phyloP scores from a whole-genome alignment of 2,888 invertebrate genomes.

The Embidobia sp. region DNA sequence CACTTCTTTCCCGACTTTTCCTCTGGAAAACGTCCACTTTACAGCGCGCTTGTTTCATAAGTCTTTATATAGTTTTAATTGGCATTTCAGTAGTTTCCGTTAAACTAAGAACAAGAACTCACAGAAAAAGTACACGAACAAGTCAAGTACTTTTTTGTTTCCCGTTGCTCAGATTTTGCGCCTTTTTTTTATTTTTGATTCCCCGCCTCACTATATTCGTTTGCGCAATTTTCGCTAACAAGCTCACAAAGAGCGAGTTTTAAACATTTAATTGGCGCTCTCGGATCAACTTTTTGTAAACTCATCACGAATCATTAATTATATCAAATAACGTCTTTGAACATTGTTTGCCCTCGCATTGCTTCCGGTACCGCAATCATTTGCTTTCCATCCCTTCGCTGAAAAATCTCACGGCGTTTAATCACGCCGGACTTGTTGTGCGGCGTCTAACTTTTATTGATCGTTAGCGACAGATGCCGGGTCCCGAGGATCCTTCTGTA shows the following conservation, averaged over 20 bases:
- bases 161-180: slow-evolving; percentile 23
- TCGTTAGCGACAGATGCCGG: too few relatives aligned
- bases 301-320: slow-evolving; percentile 41
- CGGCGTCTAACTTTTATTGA: too few relatives aligned
- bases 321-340: slow-evolving; percentile 13
- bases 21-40: slow-evolving; percentile 39
- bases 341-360: slow-evolving; percentile 17
- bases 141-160: slow-evolving; percentile 57
- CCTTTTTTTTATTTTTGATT: slow-evolving; percentile 42
- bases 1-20: slow-evolving; percentile 20
- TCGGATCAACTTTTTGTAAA: slow-evolving; percentile 35
- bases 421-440: too few relatives aligned
- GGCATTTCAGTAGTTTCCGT: slow-evolving; percentile 57
- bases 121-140: slow-evolving; percentile 34
- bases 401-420: too few relatives aligned
- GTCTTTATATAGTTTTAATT: slow-evolving; percentile 59
- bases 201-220: slow-evolving; percentile 27
- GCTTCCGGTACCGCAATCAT: too few relatives aligned
- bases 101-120: slow-evolving; percentile 56
- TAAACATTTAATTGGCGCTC: slow-evolving; percentile 53
- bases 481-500: too few relatives aligned
- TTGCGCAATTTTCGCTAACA: slow-evolving; percentile 47
- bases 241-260: slow-evolving; percentile 48
- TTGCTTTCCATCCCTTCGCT: too few relatives aligned
- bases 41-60: slow-evolving; percentile 46